These are phyloP conservation scores for Tanytarsus gracilentus DNA, from an alignment of 2,888 invertebrate genomes.

Conservation along the genomic window DNA sequence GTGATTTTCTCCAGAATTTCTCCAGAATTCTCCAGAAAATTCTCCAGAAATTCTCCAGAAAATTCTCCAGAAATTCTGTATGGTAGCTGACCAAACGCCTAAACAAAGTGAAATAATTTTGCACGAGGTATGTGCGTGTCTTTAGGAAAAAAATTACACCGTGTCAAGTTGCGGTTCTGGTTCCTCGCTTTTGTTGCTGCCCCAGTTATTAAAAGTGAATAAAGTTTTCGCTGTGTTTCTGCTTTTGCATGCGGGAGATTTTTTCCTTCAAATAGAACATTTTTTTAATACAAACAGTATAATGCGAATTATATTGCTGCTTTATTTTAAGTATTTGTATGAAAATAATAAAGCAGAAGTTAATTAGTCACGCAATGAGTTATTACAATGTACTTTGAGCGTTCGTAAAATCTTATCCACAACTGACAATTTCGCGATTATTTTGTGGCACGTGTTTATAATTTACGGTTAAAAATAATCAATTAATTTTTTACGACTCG, in stretches of 20 bases:
- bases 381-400: background rate
- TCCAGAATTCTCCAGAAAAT: no score
- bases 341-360: constrained; percentile 13
- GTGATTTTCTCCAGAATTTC: no score
- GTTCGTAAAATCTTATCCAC: no score
- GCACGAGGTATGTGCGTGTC: background rate
- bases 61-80: no score
- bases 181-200: background rate
- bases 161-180: background rate
- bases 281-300: background rate
- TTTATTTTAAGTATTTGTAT: background rate
- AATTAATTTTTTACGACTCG: no score
- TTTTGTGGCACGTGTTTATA: no score
- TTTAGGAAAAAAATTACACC: constrained; percentile 10
- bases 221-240: background rate
- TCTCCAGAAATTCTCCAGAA: no score
- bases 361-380: constrained; percentile 22
- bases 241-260: background rate
- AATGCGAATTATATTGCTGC: constrained; percentile 8
- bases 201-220: constrained; percentile 10
- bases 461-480: no score
- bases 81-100: no score
- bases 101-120: background rate
- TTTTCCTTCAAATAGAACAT: no score
- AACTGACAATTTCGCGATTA: no score